Evolutionary conservation across 2,113 vertebrate species (phyloP), one percentile per base, ranked within the genome.

Genomic region (Montifringilla adamsi): DNA sequence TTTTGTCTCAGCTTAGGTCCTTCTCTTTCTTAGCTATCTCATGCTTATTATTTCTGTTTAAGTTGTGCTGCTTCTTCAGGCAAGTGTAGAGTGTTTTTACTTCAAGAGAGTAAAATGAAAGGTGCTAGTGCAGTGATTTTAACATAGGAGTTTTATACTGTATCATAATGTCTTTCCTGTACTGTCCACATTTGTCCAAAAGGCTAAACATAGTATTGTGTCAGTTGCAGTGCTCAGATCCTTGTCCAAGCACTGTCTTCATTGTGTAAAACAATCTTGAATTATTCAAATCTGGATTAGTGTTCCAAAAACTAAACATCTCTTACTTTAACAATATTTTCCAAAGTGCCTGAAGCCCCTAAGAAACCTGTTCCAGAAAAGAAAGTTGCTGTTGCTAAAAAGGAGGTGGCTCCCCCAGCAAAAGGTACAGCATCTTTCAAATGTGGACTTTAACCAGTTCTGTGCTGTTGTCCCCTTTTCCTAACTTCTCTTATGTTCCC

Each of bases 301-400:
- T 52, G 70, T 91, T 67, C 87, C 56, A 75, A 95, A 93, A 78
- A 35, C 77, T 97, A 94, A 97, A 89, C 26, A 41, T 85, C 43
- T 90, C 64, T 92, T 73, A 35, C 94, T 96, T 95, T 94, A 70
- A 93, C 55, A 87, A 96, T 97, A 73, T 30, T 97, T 87, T 97
- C 94, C 97, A 92, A 98, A 98, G 98, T 98, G 89, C 97, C 97
- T 79, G 98, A 98, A 83, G 97, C 96, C 66, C 97, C 97, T 68
- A 98, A 98, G 97, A 98, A 98, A 92, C 97, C 96, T 77, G 93
- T 94, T 67, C 98, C 97, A 93, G 98, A 98, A 84, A 98, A 98
- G 97, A 98, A 97, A 93, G 96, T 98, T 76, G 94, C 97, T 33
- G 68, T 89, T 70, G 96, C 95, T 82, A 98, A 97, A 93, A 98